Evolutionary conservation across 1,140 invertebrate species (phyloP), one percentile per base, ranked within the genome.

Genomic region (Zaprionus kolodkinae): DNA sequence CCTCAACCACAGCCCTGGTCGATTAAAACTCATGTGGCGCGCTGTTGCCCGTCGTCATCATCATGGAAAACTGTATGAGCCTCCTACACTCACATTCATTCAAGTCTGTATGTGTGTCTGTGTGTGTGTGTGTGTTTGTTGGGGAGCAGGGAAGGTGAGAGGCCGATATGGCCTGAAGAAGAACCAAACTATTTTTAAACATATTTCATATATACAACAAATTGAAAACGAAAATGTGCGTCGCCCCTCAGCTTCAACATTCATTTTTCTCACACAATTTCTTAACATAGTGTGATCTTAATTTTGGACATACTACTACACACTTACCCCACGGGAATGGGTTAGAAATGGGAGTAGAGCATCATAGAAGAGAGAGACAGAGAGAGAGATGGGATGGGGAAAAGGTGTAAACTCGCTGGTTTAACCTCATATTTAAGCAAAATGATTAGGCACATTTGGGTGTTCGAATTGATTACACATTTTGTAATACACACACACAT

Each of bases 141-240:
- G 17, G 36, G 48, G 40, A 45, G n/a, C 52, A 10, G 55, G 21
- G 27, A 35, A 43, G 40, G 27, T 50, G 48, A 54, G 48, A 54
- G 67, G 48, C 54, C 69, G 30, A 56, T 30, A 50, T 27, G 64
- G 60, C 13, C 70, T 68, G 67, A 63, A 82, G 77, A 67, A 79
- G 65, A 68, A 77, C 57, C 52, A 65, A 89, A 88, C 84, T 88
- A 88, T 88, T 88, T 88, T 78, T 88, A 88, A 88, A 88, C 74
- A 80, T 77, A 77, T 77, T 79, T 78, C 75, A 57, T 57, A 66
- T 72, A 76, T 67, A 76, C 59, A 72, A 66, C 38, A 60, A 55
- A 45, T 55, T 64, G 40, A 60, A 57, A 72, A 61, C 38, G 50
- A 66, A 45, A 76, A 72, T 57, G 50, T 72, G 43, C 74, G 50